Percentiles rank a stretch among this genome's conserved stretches.
These are phyloP conservation scores for Lathronympha strigana DNA, from an alignment of 2,888 invertebrate species.

Conservation along the genomic window DNA sequence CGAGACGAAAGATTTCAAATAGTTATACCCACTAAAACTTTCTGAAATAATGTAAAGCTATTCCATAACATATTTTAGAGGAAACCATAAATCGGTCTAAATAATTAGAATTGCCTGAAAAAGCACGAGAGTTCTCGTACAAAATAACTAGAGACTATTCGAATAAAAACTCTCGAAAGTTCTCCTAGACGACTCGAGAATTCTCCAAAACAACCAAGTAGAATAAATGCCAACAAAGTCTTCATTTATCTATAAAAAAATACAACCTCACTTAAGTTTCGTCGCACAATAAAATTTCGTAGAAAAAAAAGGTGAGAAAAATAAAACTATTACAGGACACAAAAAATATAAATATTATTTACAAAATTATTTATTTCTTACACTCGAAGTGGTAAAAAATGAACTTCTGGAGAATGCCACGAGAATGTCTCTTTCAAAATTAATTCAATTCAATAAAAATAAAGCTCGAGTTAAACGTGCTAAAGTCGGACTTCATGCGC, in stretches of 20 bases:
- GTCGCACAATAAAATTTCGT: slow-evolving; percentile 29
- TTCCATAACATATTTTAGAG: too few relatives aligned
- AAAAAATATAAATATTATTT: slow-evolving; percentile 66
- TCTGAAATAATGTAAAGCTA: too few relatives aligned
- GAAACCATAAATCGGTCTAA: too few relatives aligned
- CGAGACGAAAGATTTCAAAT: too few relatives aligned
- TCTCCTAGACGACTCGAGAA: not conserved
- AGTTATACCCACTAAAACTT: too few relatives aligned
- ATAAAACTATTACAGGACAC: slow-evolving; percentile 37
- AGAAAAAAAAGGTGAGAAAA: slow-evolving; percentile 31
- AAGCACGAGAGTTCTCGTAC: too few relatives aligned
- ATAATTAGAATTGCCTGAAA: not conserved
- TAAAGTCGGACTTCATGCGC: too few relatives aligned
- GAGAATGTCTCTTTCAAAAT: not conserved
- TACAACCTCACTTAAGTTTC: slow-evolving; percentile 35
- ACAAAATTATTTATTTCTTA: slow-evolving; percentile 54
- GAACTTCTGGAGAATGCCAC: slow-evolving; percentile 24
- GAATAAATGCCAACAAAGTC: slow-evolving; percentile 37
- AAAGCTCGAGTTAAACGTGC: too few relatives aligned
- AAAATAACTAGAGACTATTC: not conserved
- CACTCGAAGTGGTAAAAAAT: slow-evolving; percentile 53
- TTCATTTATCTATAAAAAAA: slow-evolving; percentile 31
- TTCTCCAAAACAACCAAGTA: slow-evolving; percentile 28
- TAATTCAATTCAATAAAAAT: too few relatives aligned
- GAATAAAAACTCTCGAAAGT: slow-evolving; percentile 2